Base-by-base conservation (phyloP, 2,888 invertebrate species). In the Pachycephus smyrnensis region DNA sequence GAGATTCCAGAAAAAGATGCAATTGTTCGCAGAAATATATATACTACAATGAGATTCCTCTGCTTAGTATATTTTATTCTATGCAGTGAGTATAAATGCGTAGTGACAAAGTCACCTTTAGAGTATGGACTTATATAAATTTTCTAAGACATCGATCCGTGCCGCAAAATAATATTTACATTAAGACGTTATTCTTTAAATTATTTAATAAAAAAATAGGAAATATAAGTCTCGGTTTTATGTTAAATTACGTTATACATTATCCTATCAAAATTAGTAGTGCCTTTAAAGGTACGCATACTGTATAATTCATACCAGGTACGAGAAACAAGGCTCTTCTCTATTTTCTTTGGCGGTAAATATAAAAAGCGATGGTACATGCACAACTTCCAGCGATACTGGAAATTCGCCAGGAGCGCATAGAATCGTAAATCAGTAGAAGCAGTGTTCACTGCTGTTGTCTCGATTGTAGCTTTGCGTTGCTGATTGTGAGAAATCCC, bases 381-480 rank as follows among this genome's bases (percentile, higher is more conserved):
- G 23, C 23, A 15, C 23, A 2, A 9, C 1, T 23, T 55, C 2
- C 23, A 23, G 9, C 23, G 23, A 23, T 23, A 55, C 74, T 74
- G 74, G 36, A 74, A 74, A 35, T 33, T 9, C 74, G 74, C 74
- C 74, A 74, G 74, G 33, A 74, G 36, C 31, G 6, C 74, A n/a
- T 23, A 15, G 35, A 74, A 74, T 36, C 23, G 36, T 74, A 74
- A 74, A 74, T 74, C 74, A 12, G 12, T 23, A 12, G n/a, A 35
- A 35, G 31, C n/a, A 35, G n/a, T 23, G 74, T 36, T 31, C 36
- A 1, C 23, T 9, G 1, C 9, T 23, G 23, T 23, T 9, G 55
- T 23, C 23, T 9, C 23, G 23, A 23, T 6, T 23, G 55, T 23
- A 55, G 23, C 55, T 55, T 55, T 23, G 55, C 55, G 55, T 55